These are phyloP conservation scores for Papilio dardanus DNA, from an alignment of 1,140 invertebrate genomes.

Conservation along the genomic window DNA sequence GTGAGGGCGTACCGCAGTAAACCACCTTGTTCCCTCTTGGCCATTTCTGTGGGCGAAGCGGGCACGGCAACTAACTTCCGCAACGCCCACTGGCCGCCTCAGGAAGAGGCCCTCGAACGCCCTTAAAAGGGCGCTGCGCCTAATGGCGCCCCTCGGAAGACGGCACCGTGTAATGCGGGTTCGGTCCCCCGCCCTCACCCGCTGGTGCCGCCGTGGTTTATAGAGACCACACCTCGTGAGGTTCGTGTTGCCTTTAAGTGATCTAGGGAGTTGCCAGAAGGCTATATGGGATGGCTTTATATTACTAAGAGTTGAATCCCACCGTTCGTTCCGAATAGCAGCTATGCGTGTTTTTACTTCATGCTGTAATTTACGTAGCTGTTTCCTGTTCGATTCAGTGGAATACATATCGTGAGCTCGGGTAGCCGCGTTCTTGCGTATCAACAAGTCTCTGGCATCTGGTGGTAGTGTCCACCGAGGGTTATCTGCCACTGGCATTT, in stretches of 20 bases:
- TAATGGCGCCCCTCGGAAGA: too few species aligned
- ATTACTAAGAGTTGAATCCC: constrained; percentile 25
- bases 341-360: constrained; percentile 12
- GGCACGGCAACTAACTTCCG: too few species aligned
- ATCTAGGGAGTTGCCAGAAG: background rate
- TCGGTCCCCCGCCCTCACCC: too few species aligned
- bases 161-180: too few species aligned
- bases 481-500: background rate
- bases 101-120: too few species aligned
- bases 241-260: constrained; percentile 33
- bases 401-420: background rate
- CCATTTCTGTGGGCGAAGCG: too few species aligned
- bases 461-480: constrained; percentile 2
- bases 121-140: too few species aligned
- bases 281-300: background rate
- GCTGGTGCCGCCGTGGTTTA: too few species aligned
- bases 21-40: too few species aligned
- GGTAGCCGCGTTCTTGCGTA: background rate
- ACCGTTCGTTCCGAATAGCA: constrained; percentile 14
- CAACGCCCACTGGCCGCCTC: too few species aligned
- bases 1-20: too few species aligned
- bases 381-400: background rate
- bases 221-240: too few species aligned
- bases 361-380: constrained; percentile 10
- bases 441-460: constrained; percentile 12